These are phyloP conservation scores for Deilephila porcellus DNA, from an alignment of 2,888 invertebrate species.

Conservation along the genomic window DNA sequence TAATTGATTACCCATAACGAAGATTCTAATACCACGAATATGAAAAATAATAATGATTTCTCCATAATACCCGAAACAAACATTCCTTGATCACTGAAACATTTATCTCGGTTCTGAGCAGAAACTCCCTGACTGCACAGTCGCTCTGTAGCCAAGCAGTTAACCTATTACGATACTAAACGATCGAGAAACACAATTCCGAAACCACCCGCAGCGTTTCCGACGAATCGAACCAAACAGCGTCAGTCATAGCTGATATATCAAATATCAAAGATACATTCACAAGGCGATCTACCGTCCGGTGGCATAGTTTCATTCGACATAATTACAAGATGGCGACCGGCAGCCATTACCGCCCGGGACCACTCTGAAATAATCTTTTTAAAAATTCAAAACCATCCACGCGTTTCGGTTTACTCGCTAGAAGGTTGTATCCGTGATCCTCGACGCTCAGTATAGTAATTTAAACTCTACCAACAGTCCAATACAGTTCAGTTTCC, in stretches of 20 bases:
- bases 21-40: no score
- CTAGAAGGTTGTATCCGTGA: slow-evolving; percentile 56
- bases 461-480: slow-evolving; percentile 43
- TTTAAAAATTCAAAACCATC: slow-evolving; percentile 75
- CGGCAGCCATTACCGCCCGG: slow-evolving; percentile 62
- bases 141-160: no score
- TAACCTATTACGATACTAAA: no score
- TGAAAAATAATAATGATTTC: no score
- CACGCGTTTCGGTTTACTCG: slow-evolving; percentile 57
- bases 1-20: no score
- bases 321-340: slow-evolving; percentile 63
- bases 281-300: neutral
- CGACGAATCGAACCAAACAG: neutral
- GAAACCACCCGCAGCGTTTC: neutral
- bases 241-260: neutral
- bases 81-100: no score
- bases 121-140: no score
- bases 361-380: slow-evolving; percentile 73
- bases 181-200: neutral
- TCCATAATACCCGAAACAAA: no score
- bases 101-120: no score
- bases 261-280: slow-evolving; percentile 6
- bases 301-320: slow-evolving; percentile 29
- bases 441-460: slow-evolving; percentile 31
- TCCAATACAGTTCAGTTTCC: slow-evolving; percentile 42